Conservation (phyloP, 2,113 vertebrate genomes). For the Theropithecus gelada region DNA sequence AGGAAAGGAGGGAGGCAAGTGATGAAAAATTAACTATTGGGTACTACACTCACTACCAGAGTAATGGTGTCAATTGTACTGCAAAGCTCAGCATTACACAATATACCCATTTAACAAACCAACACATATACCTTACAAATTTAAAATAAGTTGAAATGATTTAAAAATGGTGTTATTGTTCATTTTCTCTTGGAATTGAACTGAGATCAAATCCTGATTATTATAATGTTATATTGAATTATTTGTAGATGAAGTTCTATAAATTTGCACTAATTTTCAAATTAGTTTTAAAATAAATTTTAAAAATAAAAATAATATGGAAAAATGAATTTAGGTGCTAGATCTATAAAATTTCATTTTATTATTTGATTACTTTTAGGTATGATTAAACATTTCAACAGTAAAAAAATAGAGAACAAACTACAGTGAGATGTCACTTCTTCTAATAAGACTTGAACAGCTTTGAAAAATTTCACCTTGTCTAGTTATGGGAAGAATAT, state of each 20-base stretch:
- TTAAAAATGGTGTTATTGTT: not conserved
- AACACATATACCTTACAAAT: too few relatives aligned
- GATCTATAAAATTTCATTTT: not conserved
- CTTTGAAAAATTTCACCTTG: not conserved
- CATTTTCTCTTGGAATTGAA: not conserved
- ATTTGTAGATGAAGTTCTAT: not conserved
- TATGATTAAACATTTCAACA: not conserved
- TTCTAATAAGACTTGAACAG: not conserved
- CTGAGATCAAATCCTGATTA: not conserved
- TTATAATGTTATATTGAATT: not conserved
- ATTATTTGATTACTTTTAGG: not conserved
- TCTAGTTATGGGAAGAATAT: not conserved
- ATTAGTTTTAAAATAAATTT: not conserved
- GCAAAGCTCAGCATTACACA: too few relatives aligned
- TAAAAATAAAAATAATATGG: not conserved
- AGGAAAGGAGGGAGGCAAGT: too few relatives aligned
- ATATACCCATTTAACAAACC: too few relatives aligned
- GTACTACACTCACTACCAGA: too few relatives aligned
- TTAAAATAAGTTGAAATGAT: too few relatives aligned
- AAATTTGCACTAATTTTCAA: not conserved
- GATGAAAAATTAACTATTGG: too few relatives aligned
- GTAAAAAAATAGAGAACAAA: not conserved
- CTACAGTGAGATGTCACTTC: not conserved
- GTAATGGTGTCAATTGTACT: too few relatives aligned
- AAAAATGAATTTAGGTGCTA: not conserved